phyloP scores from a whole-genome alignment of 2,797 vertebrate species.

The Cephalopachus bancanus region DNA sequence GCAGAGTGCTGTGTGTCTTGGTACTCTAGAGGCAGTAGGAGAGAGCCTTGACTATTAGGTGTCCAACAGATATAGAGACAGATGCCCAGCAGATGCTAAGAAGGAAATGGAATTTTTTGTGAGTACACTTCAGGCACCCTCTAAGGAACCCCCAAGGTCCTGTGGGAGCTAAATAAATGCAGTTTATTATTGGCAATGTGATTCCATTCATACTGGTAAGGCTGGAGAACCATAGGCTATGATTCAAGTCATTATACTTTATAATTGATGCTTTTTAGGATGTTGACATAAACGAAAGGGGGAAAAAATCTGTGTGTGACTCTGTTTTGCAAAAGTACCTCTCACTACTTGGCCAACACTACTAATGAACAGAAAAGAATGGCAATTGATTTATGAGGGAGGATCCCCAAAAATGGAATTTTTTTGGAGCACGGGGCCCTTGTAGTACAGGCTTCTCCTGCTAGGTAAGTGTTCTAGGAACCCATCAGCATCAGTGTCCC shows the following conservation, averaged over 20 bases:
- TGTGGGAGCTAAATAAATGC: background rate
- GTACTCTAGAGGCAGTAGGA: background rate
- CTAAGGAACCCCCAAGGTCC: background rate
- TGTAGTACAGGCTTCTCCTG: no score
- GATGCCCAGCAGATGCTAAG: background rate
- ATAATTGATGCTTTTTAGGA: background rate
- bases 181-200: background rate
- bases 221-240: background rate
- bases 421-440: no score
- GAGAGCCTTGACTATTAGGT: background rate
- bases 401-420: no score
- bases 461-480: no score
- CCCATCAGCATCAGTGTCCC: no score
- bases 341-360: background rate
- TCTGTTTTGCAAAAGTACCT: background rate
- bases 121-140: background rate
- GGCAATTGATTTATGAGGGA: background rate
- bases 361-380: conserved; percentile 21
- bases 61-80: background rate
- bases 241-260: conserved; percentile 28
- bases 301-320: background rate
- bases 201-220: background rate
- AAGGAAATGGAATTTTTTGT: conserved; percentile 42
- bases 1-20: background rate
- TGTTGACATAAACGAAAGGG: background rate